These are phyloP conservation scores for Enteromius unitaeniatus DNA, from an alignment of 2,797 vertebrate genomes.

Conservation along the genomic window DNA sequence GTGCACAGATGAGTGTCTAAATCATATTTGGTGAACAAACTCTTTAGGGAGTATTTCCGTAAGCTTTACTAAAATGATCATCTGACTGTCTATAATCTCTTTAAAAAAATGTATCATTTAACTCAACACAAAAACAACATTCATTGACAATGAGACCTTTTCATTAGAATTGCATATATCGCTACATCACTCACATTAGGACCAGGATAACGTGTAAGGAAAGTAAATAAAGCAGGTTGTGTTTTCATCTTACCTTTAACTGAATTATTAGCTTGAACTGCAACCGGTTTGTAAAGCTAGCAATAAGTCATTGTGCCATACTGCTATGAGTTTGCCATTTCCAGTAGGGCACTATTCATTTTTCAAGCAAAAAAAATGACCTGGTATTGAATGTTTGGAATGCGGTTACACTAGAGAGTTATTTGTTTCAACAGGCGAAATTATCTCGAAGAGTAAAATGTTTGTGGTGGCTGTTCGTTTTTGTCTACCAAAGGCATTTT, in stretches of 20 bases:
- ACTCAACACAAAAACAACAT: neutral
- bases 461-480: conserved; percentile 28
- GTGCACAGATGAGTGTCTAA: neutral
- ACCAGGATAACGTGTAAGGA: neutral
- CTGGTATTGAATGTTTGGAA: conserved; percentile 35
- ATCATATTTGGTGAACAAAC: neutral
- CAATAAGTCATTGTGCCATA: conserved; percentile 25
- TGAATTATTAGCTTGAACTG: conserved; percentile 41
- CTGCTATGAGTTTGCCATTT: conserved; percentile 26
- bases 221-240: neutral
- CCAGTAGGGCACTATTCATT: conserved; percentile 39
- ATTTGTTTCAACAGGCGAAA: conserved; percentile 44
- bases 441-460: conserved; percentile 37
- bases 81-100: neutral
- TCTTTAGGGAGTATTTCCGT: neutral
- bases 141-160: neutral
- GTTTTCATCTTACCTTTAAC: conserved; percentile 1
- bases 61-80: neutral
- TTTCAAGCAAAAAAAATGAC: conserved; percentile 39
- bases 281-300: conserved; percentile 12
- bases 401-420: conserved; percentile 39
- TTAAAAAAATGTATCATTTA: neutral
- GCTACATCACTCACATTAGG: neutral
- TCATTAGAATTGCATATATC: neutral
- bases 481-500: conserved; percentile 23